Percentiles rank a stretch among this genome's conserved stretches.
phyloP scores from a whole-genome alignment of 2,888 invertebrate genomes.

The Trichacis sp. region DNA sequence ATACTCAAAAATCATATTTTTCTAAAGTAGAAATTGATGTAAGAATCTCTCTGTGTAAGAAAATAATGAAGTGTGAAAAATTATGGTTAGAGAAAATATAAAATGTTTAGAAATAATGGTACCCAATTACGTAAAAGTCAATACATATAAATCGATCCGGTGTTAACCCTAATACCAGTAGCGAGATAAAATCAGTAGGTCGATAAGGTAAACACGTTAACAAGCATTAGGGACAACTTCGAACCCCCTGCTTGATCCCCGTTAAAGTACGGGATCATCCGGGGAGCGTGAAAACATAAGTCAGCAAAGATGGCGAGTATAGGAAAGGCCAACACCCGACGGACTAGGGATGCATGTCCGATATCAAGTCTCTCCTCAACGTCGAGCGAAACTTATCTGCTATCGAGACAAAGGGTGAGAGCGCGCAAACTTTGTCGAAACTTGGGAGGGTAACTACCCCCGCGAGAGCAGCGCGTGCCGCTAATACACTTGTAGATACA shows the following conservation, averaged over 20 bases:
- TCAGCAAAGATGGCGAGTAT: conserved; percentile 8
- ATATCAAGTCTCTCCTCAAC: conserved; percentile 18
- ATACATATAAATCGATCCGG: too few species aligned
- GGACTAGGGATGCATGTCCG: conserved; percentile 9
- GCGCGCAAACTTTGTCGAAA: conserved; percentile 51
- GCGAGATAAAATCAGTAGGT: not conserved
- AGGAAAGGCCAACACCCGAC: conserved; percentile 11
- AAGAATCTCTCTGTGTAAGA: too few species aligned
- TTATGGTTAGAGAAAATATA: too few species aligned
- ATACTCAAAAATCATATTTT: too few species aligned
- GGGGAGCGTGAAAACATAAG: conserved; percentile 1
- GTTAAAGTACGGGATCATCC: not conserved
- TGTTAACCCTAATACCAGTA: too few species aligned
- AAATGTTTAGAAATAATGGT: too few species aligned
- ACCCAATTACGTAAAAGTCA: too few species aligned
- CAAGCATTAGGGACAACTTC: not conserved
- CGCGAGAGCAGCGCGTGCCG: conserved; percentile 44
- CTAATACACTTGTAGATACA: conserved; percentile 45
- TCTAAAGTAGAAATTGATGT: too few species aligned
- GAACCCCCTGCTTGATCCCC: not conserved
- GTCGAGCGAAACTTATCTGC: conserved; percentile 44
- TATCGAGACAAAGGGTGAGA: conserved; percentile 42
- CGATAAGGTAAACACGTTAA: not conserved
- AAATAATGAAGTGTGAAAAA: too few species aligned
- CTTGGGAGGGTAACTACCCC: conserved; percentile 50